Percentiles rank a stretch among this genome's conserved stretches.
Evolutionary conservation across 2,797 vertebrate genomes (phyloP).

Genomic region (Bradypus variegatus): DNA sequence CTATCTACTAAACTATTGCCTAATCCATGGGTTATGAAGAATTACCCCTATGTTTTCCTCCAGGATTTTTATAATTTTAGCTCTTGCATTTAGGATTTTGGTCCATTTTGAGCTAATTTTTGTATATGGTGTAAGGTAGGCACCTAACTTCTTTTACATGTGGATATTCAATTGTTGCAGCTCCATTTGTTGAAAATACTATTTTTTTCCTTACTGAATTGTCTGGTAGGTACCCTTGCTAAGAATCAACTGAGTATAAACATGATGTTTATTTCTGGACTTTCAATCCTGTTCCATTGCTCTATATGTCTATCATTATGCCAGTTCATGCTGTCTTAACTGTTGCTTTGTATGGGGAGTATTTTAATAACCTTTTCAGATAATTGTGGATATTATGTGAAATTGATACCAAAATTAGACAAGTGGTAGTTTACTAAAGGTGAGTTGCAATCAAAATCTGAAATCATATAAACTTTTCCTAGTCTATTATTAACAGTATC

Average conservation of each 20-base stretch:
- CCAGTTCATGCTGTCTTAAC: background rate
- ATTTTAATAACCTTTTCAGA: background rate
- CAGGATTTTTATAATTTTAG: background rate
- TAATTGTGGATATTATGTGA: background rate
- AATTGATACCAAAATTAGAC: background rate
- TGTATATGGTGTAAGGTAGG: background rate
- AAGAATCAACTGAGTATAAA: background rate
- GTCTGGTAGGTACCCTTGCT: background rate
- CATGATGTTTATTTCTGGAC: background rate
- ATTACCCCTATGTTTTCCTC: background rate
- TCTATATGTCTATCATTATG: background rate
- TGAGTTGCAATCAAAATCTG: background rate
- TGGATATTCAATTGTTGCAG: background rate
- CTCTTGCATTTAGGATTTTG: background rate
- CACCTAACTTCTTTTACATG: background rate
- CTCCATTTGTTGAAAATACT: background rate
- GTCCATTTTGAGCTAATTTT: background rate
- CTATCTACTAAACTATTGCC: background rate
- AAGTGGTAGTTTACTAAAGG: background rate
- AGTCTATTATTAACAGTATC: background rate
- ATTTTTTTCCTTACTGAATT: background rate
- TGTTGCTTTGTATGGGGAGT: background rate
- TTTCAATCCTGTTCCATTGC: background rate
- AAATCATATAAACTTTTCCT: background rate
- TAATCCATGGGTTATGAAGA: background rate